These are phyloP conservation scores for Heliornis fulica DNA, from an alignment of 2,113 vertebrate genomes.

Conservation along the genomic window DNA sequence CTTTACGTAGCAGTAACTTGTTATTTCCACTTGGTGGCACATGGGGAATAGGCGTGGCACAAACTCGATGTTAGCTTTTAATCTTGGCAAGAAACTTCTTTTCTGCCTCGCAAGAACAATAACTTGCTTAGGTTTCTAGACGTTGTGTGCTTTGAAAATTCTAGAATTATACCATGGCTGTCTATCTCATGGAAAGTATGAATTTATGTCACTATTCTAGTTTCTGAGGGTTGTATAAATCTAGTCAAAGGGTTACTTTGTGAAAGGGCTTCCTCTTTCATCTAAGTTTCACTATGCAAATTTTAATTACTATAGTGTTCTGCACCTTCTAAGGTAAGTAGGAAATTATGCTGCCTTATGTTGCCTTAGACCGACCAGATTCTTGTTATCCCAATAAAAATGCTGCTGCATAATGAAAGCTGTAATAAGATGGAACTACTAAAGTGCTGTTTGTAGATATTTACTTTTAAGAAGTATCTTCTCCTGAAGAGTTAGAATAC, in stretches of 20 bases:
- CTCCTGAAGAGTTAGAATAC: not conserved
- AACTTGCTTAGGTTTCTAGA: not conserved
- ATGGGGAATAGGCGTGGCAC: not conserved
- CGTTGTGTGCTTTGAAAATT: not conserved
- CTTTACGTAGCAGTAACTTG: slow-evolving; percentile 32
- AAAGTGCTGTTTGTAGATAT: not conserved
- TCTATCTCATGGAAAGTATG: not conserved
- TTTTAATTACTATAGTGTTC: not conserved
- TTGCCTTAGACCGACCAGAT: not conserved
- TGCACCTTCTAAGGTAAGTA: not conserved
- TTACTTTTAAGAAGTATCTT: not conserved
- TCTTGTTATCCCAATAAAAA: not conserved
- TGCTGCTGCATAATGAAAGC: not conserved
- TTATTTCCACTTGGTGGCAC: slow-evolving; percentile 60
- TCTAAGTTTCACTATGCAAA: not conserved
- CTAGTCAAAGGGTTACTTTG: not conserved
- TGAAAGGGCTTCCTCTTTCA: not conserved
- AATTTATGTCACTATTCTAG: not conserved
- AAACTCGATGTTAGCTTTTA: rapidly evolving
- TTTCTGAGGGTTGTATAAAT: not conserved
- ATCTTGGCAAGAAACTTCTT: not conserved
- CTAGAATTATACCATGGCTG: not conserved
- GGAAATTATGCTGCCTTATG: not conserved
- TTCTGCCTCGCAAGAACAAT: not conserved
- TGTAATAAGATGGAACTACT: not conserved